These are phyloP conservation scores for Spizella passerina DNA, from an alignment of 2,797 vertebrate species.

Conservation along the genomic window DNA sequence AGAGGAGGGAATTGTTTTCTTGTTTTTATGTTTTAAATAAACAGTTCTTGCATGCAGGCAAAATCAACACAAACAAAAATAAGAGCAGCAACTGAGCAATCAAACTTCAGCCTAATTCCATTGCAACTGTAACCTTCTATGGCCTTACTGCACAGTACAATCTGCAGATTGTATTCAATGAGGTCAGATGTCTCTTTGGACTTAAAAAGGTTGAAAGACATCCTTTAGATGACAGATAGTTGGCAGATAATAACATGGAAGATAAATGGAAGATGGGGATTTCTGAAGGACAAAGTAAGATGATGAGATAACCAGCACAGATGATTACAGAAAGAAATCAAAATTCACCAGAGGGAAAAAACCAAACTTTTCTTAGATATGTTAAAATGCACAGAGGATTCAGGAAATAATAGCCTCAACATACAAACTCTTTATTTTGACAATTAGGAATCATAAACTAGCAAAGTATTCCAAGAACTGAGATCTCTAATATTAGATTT, in stretches of 20 bases:
- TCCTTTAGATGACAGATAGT: neutral
- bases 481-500: neutral
- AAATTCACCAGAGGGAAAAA: neutral
- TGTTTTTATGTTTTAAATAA: neutral
- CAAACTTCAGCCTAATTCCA: neutral
- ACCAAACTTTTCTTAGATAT: neutral
- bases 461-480: neutral
- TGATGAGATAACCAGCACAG: neutral
- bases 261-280: neutral
- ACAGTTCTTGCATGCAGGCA: neutral
- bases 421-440: neutral
- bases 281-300: slow-evolving; percentile 32
- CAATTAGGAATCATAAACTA: neutral
- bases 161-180: neutral
- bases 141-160: neutral
- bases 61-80: neutral
- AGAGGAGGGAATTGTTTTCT: neutral
- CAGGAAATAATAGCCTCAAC: neutral
- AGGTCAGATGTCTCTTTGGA: slow-evolving; percentile 17
- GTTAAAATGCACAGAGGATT: neutral
- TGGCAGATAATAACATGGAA: neutral
- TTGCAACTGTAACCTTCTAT: neutral
- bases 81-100: neutral
- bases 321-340: neutral
- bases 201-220: neutral